phyloP scores from a whole-genome alignment of 2,888 invertebrate species.

The Amphipoea oculea region DNA sequence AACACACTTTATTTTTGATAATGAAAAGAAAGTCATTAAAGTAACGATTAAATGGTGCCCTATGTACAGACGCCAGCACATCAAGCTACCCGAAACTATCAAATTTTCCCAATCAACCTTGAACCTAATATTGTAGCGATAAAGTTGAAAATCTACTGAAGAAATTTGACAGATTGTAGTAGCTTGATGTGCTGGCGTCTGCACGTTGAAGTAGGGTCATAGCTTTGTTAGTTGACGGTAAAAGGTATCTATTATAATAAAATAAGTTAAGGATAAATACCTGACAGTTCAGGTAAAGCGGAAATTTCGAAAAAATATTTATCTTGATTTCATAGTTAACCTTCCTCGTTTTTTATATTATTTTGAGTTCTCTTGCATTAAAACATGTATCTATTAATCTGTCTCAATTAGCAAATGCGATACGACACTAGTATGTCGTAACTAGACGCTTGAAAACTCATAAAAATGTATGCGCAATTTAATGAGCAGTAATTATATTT shows the following conservation, averaged over 20 bases:
- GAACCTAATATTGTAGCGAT: too few species aligned
- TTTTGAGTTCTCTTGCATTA: background rate
- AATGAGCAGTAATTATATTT: conserved; percentile 22
- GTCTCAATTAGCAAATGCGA: conserved; percentile 14
- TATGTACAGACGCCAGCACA: background rate
- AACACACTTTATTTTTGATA: background rate
- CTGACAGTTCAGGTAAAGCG: background rate
- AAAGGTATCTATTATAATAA: background rate
- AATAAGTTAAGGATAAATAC: background rate
- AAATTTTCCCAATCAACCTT: too few species aligned
- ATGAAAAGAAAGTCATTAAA: background rate
- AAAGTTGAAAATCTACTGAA: too few species aligned
- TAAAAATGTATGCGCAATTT: conserved; percentile 24
- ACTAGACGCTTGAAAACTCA: conserved; percentile 34
- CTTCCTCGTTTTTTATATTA: background rate
- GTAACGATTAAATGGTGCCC: background rate
- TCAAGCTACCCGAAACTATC: too few species aligned
- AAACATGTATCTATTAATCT: background rate
- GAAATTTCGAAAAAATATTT: background rate
- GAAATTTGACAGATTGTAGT: too few species aligned
- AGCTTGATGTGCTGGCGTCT: too few species aligned
- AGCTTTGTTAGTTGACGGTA: background rate
- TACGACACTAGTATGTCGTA: conserved; percentile 15
- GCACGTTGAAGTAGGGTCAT: background rate
- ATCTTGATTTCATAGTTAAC: too few species aligned